Evolutionary conservation across 2,797 vertebrate species (phyloP).

Genomic region (Phalanger gymnotis): DNA sequence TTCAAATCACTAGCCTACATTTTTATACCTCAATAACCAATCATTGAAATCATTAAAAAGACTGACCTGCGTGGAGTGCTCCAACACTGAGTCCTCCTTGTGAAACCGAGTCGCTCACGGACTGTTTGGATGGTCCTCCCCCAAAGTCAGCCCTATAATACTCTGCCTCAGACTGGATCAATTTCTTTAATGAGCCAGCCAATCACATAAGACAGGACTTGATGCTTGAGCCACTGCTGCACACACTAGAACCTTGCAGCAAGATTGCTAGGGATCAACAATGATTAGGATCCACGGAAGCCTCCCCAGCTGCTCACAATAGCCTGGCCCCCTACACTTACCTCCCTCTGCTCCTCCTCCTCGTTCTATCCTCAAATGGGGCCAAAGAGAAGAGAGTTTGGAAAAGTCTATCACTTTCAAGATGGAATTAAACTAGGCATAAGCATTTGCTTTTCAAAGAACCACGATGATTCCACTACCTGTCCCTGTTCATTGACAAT

Average conservation of each 20-base stretch:
- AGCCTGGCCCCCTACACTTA: not conserved
- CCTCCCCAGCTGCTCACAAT: not conserved
- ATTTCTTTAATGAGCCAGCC: not conserved
- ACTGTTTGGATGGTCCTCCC: not conserved
- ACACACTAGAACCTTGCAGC: too few species aligned
- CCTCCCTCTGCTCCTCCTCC: not conserved
- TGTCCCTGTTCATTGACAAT: not conserved
- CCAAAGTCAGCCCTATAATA: not conserved
- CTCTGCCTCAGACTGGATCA: not conserved
- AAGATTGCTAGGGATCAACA: not conserved
- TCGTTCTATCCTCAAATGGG: not conserved
- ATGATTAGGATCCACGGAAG: not conserved
- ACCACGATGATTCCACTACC: not conserved
- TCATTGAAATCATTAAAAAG: not conserved
- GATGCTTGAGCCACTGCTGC: not conserved
- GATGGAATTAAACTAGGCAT: not conserved
- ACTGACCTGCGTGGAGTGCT: not conserved
- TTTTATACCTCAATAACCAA: not conserved
- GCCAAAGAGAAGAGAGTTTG: not conserved
- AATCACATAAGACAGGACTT: not conserved
- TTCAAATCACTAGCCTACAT: not conserved
- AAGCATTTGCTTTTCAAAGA: conserved; percentile 22
- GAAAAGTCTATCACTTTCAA: not conserved
- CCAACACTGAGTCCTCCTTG: not conserved
- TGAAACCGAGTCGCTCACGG: not conserved